Percentiles rank a stretch among this genome's conserved stretches.
These are phyloP conservation scores for Eumerus sabulonum DNA, from an alignment of 2,888 invertebrate genomes.

Conservation along the genomic window DNA sequence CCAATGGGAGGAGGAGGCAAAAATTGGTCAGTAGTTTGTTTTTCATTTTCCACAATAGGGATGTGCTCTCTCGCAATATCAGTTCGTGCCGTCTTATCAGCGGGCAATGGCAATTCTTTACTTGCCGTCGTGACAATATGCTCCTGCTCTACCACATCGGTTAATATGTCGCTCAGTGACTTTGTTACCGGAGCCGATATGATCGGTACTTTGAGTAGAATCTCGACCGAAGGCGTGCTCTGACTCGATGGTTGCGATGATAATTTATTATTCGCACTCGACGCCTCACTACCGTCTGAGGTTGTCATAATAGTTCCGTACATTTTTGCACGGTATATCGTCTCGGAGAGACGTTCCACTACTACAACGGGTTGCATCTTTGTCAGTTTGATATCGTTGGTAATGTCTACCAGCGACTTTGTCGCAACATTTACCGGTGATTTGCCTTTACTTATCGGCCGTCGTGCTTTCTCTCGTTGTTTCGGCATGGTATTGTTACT, in stretches of 20 bases:
- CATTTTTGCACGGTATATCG: conserved; percentile 6
- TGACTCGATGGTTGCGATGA: neutral
- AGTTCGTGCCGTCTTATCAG: no score
- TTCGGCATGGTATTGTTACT: neutral
- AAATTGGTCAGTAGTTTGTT: no score
- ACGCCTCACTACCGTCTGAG: no score
- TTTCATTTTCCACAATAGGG: neutral
- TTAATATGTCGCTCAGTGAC: conserved; percentile 31
- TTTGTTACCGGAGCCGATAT: conserved; percentile 8
- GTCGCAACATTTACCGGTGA: neutral
- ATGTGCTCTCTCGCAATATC: no score
- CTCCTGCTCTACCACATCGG: neutral
- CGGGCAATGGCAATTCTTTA: no score
- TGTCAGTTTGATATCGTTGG: conserved; percentile 30
- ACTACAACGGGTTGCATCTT: conserved; percentile 40
- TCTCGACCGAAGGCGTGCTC: neutral
- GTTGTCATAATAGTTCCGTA: neutral
- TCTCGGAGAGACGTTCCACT: conserved; percentile 20
- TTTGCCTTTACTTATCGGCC: neutral
- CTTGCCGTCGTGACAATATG: no score
- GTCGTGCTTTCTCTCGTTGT: neutral
- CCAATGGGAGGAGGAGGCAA: no score
- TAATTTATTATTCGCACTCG: no score
- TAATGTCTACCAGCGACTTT: conserved; percentile 19
- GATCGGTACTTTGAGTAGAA: no score